Percentiles rank a stretch among this genome's conserved stretches.
phyloP scores from a whole-genome alignment of 2,113 vertebrate species.

The Natator depressus region DNA sequence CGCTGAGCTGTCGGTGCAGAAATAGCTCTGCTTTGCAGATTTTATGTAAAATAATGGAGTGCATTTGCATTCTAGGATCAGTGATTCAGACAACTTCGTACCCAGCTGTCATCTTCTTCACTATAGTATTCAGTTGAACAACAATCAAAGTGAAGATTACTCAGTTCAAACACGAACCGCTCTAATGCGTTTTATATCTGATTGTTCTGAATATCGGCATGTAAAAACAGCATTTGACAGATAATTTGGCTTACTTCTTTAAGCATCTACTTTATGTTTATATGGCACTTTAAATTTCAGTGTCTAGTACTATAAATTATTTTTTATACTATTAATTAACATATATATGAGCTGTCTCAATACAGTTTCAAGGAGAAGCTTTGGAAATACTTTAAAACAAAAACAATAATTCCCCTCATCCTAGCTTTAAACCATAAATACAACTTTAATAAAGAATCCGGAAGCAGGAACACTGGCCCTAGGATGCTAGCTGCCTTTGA shows the following conservation, averaged over 20 bases:
- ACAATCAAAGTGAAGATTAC: constrained; percentile 50
- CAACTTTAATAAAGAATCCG: not conserved
- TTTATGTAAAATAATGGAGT: constrained; percentile 46
- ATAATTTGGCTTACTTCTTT: constrained; percentile 17
- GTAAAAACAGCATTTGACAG: not conserved
- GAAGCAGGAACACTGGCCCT: not conserved
- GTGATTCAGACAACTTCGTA: constrained; percentile 56
- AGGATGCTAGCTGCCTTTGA: not conserved
- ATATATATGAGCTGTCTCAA: not conserved
- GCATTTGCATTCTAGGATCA: constrained; percentile 39
- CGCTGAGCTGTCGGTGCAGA: constrained; percentile 41
- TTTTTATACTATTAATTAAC: not conserved
- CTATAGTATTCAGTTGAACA: not conserved
- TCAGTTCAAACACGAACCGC: constrained; percentile 27
- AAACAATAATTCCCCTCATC: not conserved
- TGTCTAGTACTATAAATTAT: not conserved
- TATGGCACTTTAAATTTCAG: not conserved
- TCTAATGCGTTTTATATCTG: constrained; percentile 28
- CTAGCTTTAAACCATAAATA: not conserved
- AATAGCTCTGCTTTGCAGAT: constrained; percentile 38
- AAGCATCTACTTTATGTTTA: constrained; percentile 7
- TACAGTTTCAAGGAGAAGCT: not conserved
- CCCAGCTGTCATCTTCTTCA: constrained; percentile 42
- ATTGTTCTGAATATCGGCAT: not conserved
- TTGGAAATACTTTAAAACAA: not conserved